Evolutionary conservation across 2,113 vertebrate genomes (phyloP).

Genomic region (Hyla sarda): DNA sequence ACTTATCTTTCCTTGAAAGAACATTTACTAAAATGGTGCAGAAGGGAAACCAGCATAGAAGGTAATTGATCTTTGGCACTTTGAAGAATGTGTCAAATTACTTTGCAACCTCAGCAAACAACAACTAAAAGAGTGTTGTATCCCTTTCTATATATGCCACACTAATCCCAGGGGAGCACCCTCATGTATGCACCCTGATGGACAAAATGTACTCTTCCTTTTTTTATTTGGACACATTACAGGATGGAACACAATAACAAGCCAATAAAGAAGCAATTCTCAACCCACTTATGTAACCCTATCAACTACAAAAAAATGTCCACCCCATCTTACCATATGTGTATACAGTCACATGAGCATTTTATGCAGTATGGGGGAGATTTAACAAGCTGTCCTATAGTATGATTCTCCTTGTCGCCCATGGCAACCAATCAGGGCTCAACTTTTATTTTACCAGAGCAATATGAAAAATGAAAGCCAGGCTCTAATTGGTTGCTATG

Average conservation of each 20-base stretch:
- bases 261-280: background rate
- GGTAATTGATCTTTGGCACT: background rate
- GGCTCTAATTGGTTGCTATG: too few relatives aligned
- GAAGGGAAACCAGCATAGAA: background rate
- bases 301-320: background rate
- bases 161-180: background rate
- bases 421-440: too few relatives aligned
- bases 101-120: background rate
- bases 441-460: too few relatives aligned
- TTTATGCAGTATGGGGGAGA: too few relatives aligned
- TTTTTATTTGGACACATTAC: background rate
- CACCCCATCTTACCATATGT: background rate
- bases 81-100: constrained; percentile 1
- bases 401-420: too few relatives aligned
- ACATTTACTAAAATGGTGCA: background rate
- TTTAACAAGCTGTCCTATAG: too few relatives aligned
- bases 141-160: background rate
- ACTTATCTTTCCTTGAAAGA: background rate
- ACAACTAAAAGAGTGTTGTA: background rate
- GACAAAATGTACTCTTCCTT: background rate
- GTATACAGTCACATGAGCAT: background rate
- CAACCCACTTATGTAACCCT: background rate
- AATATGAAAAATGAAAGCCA: too few relatives aligned
- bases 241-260: background rate
- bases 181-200: background rate